Evolutionary conservation across 1,140 invertebrate species (phyloP).

Genomic region (Drosophila bocqueti): DNA sequence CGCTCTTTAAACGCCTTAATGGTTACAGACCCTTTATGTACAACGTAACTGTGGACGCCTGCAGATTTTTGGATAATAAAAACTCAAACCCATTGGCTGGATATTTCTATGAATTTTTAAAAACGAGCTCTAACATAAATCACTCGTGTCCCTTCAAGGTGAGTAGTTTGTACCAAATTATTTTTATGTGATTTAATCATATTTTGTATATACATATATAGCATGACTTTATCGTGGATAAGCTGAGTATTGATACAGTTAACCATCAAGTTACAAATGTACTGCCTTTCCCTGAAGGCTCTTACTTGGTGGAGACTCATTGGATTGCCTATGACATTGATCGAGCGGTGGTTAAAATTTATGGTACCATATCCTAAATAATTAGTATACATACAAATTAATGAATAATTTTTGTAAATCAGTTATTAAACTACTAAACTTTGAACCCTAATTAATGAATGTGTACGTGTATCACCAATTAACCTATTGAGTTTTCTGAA

Average conservation of each 20-base stretch:
- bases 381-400: too few relatives aligned
- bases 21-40: constrained; percentile 22
- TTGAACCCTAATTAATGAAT: background rate
- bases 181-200: background rate
- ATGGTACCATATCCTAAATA: background rate
- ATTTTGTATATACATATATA: too few relatives aligned
- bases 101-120: constrained; percentile 1
- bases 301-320: constrained; percentile 13
- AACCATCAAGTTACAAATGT: background rate
- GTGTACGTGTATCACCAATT: background rate
- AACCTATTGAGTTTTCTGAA: too few relatives aligned
- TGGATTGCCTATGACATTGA: constrained; percentile 13
- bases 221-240: constrained; percentile 13
- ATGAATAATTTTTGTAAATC: background rate
- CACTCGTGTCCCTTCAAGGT: constrained; percentile 18
- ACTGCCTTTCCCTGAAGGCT: constrained; percentile 15
- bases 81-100: background rate
- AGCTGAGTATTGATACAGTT: background rate
- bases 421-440: background rate
- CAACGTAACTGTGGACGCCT: constrained; percentile 18
- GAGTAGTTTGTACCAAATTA: background rate
- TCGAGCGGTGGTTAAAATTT: constrained; percentile 9
- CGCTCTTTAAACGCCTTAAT: constrained; percentile 2
- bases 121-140: constrained; percentile 5
- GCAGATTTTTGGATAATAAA: constrained; percentile 6